Base-by-base conservation (phyloP, 1,140 invertebrate genomes). In the Triops cancriformis region DNA sequence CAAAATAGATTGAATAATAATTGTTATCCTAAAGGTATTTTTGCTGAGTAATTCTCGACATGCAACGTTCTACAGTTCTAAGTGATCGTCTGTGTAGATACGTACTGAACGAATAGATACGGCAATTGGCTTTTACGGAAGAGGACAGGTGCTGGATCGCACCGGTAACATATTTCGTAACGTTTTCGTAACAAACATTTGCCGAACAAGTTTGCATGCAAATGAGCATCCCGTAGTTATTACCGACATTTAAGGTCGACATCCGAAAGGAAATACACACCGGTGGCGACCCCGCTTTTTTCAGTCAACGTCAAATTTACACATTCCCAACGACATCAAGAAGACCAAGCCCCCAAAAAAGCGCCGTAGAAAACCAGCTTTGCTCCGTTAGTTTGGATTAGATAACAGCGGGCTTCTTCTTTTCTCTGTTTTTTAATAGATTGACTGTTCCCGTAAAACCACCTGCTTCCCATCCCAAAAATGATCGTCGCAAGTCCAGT, bases 171-270 rank as follows among this genome's bases (percentile, higher is more conserved):
- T 14, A 64, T 64, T 37, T 64, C 51, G 51, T 64, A 64, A 64
- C 51, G 51, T 64, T 64, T 23, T 37, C 31, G 2, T 2, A 37
- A 14, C 18, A 18, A 64, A 18, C 51, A 64, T 64, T 64, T 64
- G 51, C 51, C 51, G 51, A 64, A 64, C 51, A 64, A 64, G 51
- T 64, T 64, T 64, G 51, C 51, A 64, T 64, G 51, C 51, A 64
- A 64, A 64, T 64, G 51, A 64, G 51, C 51, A 64, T 18, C 51
- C 51, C 51, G 31, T 37, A 64, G 51, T 64, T 37, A 37, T 37
- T 37, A 37, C 31, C 31, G 31, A 64, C 51, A 64, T n/a, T 23
- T 64, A 18, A 0, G n/a, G 18, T 64, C 14, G 51, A 64, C 51
- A 64, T 64, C 51, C n/a, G n/a, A 64, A 64, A n/a, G 51, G 51